Evolutionary conservation across 2,888 invertebrate genomes (phyloP).

Genomic region (Digitonthophagus gazella): DNA sequence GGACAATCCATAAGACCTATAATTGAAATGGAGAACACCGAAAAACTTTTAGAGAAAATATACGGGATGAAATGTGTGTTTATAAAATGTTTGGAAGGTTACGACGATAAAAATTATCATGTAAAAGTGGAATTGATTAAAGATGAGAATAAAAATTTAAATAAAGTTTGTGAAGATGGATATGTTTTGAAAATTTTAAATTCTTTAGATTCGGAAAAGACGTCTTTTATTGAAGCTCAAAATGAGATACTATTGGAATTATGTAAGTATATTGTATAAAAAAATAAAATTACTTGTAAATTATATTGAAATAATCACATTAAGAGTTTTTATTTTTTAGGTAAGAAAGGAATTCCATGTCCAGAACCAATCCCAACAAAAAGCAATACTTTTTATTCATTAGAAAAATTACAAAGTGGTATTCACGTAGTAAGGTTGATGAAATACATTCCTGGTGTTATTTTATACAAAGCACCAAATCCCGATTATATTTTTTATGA

Average conservation of each 20-base stretch:
- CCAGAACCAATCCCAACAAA: conserved; percentile 71
- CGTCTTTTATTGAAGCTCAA: conserved; percentile 69
- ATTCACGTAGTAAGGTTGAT: conserved; percentile 72
- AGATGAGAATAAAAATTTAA: conserved; percentile 57
- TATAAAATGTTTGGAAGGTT: conserved; percentile 66
- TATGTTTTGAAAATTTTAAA: conserved; percentile 84
- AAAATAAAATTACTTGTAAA: too few relatives aligned
- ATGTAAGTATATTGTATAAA: conserved; percentile 53
- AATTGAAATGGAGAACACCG: conserved; percentile 56
- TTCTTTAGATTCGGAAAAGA: conserved; percentile 72
- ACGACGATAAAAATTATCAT: conserved; percentile 77
- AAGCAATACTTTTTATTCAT: conserved; percentile 62
- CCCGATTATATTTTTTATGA: conserved; percentile 65
- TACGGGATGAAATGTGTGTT: conserved; percentile 63
- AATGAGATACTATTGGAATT: conserved; percentile 70
- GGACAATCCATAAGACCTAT: conserved; percentile 60
- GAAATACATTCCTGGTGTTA: conserved; percentile 71
- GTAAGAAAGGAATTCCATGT: conserved; percentile 48
- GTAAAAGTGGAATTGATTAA: conserved; percentile 59
- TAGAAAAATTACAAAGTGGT: conserved; percentile 54
- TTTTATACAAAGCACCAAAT: conserved; percentile 61
- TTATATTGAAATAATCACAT: background rate
- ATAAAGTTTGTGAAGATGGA: conserved; percentile 58
- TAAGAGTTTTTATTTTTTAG: conserved; percentile 9
- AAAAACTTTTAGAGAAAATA: conserved; percentile 56